Evolutionary conservation across 2,797 vertebrate species (phyloP).

Genomic region (Squalus acanthias): DNA sequence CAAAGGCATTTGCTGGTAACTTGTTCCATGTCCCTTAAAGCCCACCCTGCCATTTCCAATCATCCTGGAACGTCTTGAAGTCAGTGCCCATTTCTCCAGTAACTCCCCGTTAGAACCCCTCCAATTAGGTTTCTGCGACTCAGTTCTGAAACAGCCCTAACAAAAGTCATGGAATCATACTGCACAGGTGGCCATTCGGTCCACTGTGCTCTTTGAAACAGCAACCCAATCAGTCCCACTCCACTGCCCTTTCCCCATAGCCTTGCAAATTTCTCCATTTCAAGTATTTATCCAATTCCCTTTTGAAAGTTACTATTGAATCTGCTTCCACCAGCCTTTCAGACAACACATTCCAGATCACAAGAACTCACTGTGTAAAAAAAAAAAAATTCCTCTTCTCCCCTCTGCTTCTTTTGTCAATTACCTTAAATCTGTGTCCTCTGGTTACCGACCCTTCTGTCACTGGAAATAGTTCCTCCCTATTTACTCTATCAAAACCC

Average conservation of each 20-base stretch:
- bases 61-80: background rate
- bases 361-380: background rate
- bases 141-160: background rate
- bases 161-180: too few relatives aligned
- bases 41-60: background rate
- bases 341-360: background rate
- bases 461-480: background rate
- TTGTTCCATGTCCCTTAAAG: background rate
- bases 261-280: too few relatives aligned
- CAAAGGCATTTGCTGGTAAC: background rate
- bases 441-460: background rate
- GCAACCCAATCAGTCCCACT: too few relatives aligned
- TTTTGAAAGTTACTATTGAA: too few relatives aligned
- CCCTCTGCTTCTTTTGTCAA: background rate
- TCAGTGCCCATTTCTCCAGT: background rate
- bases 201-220: too few relatives aligned
- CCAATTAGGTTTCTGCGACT: background rate
- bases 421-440: background rate
- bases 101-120: background rate
- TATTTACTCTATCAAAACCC: background rate
- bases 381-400: background rate
- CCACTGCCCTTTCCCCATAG: too few relatives aligned
- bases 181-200: background rate
- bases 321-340: background rate
- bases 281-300: too few relatives aligned